A percentile compares a stretch with the other conserved stretches of the same genome.
Evolutionary conservation across 2,888 invertebrate species (phyloP).

Genomic region (Pyrrhia umbra): DNA sequence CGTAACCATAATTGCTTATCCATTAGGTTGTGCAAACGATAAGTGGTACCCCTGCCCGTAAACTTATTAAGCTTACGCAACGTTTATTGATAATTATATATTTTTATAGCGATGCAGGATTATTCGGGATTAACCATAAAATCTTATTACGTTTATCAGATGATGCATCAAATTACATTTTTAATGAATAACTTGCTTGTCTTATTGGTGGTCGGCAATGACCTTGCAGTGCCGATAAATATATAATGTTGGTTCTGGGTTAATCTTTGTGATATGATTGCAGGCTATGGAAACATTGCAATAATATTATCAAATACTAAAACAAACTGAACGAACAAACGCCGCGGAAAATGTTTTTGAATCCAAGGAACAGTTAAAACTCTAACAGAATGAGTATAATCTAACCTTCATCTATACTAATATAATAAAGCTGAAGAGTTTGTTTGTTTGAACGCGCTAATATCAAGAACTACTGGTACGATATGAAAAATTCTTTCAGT

Average conservation of each 20-base stretch:
- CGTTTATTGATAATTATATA: slow-evolving; percentile 19
- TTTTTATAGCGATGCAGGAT: slow-evolving; percentile 2
- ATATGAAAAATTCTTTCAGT: too few relatives aligned
- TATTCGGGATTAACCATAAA: neutral
- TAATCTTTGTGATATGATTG: slow-evolving; percentile 4
- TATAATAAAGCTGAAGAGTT: too few relatives aligned
- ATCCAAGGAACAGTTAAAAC: too few relatives aligned
- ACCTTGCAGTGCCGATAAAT: slow-evolving; percentile 14
- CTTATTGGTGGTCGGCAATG: slow-evolving; percentile 13
- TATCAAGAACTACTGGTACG: too few relatives aligned
- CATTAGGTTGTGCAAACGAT: slow-evolving; percentile 38
- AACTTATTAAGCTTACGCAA: slow-evolving; percentile 17
- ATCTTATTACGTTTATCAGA: slow-evolving; percentile 18
- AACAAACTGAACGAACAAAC: too few relatives aligned
- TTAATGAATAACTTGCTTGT: slow-evolving; percentile 16
- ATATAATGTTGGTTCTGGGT: neutral
- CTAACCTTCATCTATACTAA: too few relatives aligned
- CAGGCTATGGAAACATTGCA: neutral
- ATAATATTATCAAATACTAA: too few relatives aligned
- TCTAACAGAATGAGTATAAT: neutral
- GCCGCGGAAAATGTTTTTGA: too few relatives aligned
- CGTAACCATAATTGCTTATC: slow-evolving; percentile 26
- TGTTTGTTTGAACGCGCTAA: too few relatives aligned
- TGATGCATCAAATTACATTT: slow-evolving; percentile 14
- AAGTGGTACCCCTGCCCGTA: slow-evolving; percentile 17